Evolutionary conservation across 1,140 invertebrate genomes (phyloP), one percentile per base, ranked within the genome.

Genomic region (Drosophila grimshawi): DNA sequence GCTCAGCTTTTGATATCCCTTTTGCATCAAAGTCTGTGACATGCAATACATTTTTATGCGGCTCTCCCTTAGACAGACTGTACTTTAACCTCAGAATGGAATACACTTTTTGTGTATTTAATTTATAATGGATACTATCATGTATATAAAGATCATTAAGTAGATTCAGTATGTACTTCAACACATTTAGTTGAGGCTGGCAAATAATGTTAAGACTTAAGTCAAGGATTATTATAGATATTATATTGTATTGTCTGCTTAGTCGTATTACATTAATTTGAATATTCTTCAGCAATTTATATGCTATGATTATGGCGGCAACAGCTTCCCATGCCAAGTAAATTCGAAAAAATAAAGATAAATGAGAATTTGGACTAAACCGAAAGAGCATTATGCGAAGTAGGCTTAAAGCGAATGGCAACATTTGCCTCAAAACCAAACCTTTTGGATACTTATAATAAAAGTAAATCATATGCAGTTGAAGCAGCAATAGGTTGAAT

Each of bases 1-100:
- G 49, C 49, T 33, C 37, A 62, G 66, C 59, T 70, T 64, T 75
- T 59, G 61, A 51, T 72, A 68, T 71, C 59, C 73, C 77, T 77
- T 60, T 73, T 77, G 73, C 73, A 80, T 86, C 67, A 76, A 76
- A 79, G 27, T 57, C 64, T 43, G 67, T 71, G 61, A 76, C 56
- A 76, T 65, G 68, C 59, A 71, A 71, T 49, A 46, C n/a, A 52
- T 56, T 48, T 55, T 52, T 33, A 30, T 60, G 8, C 29, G 6
- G 39, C 30, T 45, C 46, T 56, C 8, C 29, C 41, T 55, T 49
- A 29, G 3, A 29, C 57, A 30, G 39, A 60, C 33, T 67, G 55
- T 66, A 37, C 56, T 66, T 48, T 73, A 35, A 37, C 53, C 62
- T 59, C 37, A 3, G n/a, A 43, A 27, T 1, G 6, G 19, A 37